These are phyloP conservation scores for Cosmorhoe ocellata DNA, from an alignment of 2,888 invertebrate genomes.

Conservation along the genomic window DNA sequence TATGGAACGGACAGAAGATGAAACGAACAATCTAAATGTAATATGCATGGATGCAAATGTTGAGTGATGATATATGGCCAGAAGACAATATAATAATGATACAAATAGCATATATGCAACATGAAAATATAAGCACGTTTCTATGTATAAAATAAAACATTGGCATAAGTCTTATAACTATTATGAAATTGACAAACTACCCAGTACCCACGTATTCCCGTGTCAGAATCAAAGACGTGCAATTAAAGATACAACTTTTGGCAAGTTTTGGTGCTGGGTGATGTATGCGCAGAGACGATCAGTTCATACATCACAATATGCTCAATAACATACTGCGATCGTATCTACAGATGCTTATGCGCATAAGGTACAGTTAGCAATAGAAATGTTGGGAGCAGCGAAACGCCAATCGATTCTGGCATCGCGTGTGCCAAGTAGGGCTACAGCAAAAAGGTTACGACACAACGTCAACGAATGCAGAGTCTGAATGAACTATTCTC, in stretches of 20 bases:
- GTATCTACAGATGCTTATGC: conserved; percentile 27
- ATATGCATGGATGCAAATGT: not conserved
- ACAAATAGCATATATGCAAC: too few species aligned
- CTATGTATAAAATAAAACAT: conserved; percentile 27
- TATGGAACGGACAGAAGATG: not conserved
- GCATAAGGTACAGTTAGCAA: conserved; percentile 47
- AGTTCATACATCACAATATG: conserved; percentile 46
- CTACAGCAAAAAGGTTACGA: conserved; percentile 39
- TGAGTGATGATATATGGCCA: too few species aligned
- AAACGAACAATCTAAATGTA: not conserved
- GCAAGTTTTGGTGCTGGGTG: conserved; percentile 54
- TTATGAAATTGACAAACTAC: conserved; percentile 35
- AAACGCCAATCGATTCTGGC: conserved; percentile 62
- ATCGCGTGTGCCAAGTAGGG: conserved; percentile 47
- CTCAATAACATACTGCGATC: conserved; percentile 18
- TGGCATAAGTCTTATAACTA: conserved; percentile 32
- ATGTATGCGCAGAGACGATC: conserved; percentile 52
- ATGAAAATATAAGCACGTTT: too few species aligned
- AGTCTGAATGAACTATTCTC: conserved; percentile 18
- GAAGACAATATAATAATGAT: conserved; percentile 3
- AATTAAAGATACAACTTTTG: conserved; percentile 46
- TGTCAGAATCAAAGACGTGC: conserved; percentile 47
- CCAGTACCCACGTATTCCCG: conserved; percentile 32
- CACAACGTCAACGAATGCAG: conserved; percentile 24
- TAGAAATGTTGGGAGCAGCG: conserved; percentile 24